Conservation (phyloP, 2,888 invertebrate genomes). For the Coremacera marginata region DNA sequence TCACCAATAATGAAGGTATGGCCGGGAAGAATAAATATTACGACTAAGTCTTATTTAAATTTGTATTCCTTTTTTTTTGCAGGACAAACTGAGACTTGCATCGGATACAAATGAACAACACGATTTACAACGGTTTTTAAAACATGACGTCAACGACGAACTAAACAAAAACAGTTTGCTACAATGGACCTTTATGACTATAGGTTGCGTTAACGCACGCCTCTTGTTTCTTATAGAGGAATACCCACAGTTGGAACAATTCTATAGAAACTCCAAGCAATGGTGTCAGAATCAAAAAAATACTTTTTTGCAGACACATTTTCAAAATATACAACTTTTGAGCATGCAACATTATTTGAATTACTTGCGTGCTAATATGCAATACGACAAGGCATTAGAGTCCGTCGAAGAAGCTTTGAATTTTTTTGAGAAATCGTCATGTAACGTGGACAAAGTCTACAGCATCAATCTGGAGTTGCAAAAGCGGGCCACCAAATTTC, state of each 20-base stretch:
- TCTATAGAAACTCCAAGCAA: conserved; percentile 53
- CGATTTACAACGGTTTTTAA: conserved; percentile 3
- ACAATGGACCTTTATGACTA: conserved; percentile 56
- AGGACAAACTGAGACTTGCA: conserved; percentile 48
- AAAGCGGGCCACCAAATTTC: conserved; percentile 47
- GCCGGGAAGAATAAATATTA: neutral
- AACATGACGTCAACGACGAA: neutral
- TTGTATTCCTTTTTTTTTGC: neutral
- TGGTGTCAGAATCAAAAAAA: conserved; percentile 51
- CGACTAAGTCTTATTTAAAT: neutral
- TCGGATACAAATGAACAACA: neutral
- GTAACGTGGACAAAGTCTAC: conserved; percentile 48
- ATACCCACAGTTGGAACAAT: conserved; percentile 55
- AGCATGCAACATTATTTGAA: conserved; percentile 58
- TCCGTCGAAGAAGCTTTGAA: conserved; percentile 47
- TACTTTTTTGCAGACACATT: conserved; percentile 42
- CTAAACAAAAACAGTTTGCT: conserved; percentile 44
- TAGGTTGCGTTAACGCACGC: conserved; percentile 62
- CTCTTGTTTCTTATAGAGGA: conserved; percentile 58
- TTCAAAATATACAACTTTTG: conserved; percentile 51
- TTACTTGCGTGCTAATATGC: conserved; percentile 54
- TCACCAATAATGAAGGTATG: conserved; percentile 53
- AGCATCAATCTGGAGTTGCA: conserved; percentile 57
- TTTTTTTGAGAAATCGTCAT: conserved; percentile 9
- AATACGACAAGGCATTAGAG: conserved; percentile 52